phyloP scores from a whole-genome alignment of 2,888 invertebrate genomes.

The Xylota segnis region DNA sequence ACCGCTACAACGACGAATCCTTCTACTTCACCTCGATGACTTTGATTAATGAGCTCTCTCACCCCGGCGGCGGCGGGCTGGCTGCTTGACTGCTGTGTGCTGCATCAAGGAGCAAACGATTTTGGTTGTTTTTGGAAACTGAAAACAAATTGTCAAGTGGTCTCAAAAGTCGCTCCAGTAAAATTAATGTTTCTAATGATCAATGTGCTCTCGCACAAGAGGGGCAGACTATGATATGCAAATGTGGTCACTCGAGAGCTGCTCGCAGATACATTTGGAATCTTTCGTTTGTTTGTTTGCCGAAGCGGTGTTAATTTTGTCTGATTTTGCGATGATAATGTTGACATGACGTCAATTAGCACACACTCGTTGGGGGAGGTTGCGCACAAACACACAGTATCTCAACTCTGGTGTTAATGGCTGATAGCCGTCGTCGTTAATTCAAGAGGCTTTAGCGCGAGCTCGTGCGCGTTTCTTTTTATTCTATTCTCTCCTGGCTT shows the following conservation, averaged over 20 bases:
- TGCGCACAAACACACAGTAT: constrained; percentile 1
- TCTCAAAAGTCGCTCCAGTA: constrained; percentile 73
- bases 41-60: constrained; percentile 73
- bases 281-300: constrained; percentile 43
- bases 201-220: constrained; percentile 47
- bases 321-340: constrained; percentile 71
- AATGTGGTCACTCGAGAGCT: constrained; percentile 61
- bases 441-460: constrained; percentile 17
- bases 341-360: constrained; percentile 76
- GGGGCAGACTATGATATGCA: neutral
- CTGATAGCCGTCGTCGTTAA: constrained; percentile 23
- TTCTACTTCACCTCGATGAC: constrained; percentile 73
- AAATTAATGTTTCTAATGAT: constrained; percentile 76
- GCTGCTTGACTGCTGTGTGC: constrained; percentile 4
- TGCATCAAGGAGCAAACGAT: constrained; percentile 62
- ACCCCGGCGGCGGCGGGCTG: neutral
- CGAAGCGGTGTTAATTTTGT: constrained; percentile 67
- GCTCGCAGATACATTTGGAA: constrained; percentile 16
- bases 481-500: neutral
- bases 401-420: constrained; percentile 29
- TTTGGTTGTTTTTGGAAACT: constrained; percentile 66
- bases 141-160: constrained; percentile 77
- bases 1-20: constrained; percentile 64
- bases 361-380: constrained; percentile 43
- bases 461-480: constrained; percentile 33